Conservation (phyloP, 1,140 invertebrate genomes). For the Himalopsyche phryganea region DNA sequence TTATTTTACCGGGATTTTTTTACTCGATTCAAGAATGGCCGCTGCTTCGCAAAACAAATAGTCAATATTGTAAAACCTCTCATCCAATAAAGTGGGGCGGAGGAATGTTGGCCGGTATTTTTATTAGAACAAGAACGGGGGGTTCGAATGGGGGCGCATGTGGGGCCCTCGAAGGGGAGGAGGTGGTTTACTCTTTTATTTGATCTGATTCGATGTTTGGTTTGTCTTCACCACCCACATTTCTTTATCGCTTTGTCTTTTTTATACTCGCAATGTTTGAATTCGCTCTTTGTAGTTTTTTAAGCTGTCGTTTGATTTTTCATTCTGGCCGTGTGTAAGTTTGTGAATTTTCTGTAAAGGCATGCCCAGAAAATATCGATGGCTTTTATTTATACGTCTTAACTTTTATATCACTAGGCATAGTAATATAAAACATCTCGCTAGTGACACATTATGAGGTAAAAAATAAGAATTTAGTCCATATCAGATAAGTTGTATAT, state of each 20-base stretch:
- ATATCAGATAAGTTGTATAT: too few relatives aligned
- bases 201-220: conserved; percentile 36
- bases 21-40: conserved; percentile 17
- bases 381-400: too few relatives aligned
- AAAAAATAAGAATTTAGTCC: too few relatives aligned
- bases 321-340: too few relatives aligned
- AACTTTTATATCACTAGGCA: too few relatives aligned
- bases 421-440: too few relatives aligned
- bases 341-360: too few relatives aligned
- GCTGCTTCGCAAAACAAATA: conserved; percentile 24
- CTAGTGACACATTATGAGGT: too few relatives aligned
- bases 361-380: too few relatives aligned
- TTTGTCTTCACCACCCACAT: conserved; percentile 23
- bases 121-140: conserved; percentile 33
- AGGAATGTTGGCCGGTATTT: conserved; percentile 34
- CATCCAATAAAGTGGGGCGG: conserved; percentile 33
- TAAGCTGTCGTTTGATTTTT: background rate
- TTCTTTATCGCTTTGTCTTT: background rate
- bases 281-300: conserved; percentile 1
- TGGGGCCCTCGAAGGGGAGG: conserved; percentile 3
- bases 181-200: conserved; percentile 25
- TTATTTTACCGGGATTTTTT: conserved; percentile 25
- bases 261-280: background rate
- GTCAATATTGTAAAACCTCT: conserved; percentile 34
- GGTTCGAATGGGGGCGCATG: background rate